phyloP scores from a whole-genome alignment of 2,888 invertebrate genomes.

The Stenoptilia bipunctidactyla region DNA sequence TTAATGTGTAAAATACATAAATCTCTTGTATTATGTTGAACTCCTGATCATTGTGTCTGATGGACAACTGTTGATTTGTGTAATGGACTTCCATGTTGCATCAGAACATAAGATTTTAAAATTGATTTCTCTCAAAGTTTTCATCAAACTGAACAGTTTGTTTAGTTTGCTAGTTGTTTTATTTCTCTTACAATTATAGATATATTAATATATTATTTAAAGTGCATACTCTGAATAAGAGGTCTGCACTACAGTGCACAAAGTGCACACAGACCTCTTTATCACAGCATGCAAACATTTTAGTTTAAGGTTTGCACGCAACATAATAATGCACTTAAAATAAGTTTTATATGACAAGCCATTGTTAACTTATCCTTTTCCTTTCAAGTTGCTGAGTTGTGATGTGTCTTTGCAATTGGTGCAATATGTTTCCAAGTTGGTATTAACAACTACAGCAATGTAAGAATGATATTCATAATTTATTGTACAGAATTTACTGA shows the following conservation, averaged over 20 bases:
- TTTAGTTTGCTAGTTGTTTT: conserved; percentile 25
- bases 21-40: too few species aligned
- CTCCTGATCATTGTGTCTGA: too few species aligned
- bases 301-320: conserved; percentile 38
- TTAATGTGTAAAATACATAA: too few species aligned
- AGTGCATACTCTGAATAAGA: conserved; percentile 20
- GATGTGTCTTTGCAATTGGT: background rate
- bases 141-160: conserved; percentile 7
- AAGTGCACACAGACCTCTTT: conserved; percentile 28
- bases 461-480: too few species aligned
- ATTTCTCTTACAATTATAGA: conserved; percentile 4
- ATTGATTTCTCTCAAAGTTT: too few species aligned
- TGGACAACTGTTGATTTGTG: too few species aligned
- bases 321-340: conserved; percentile 37
- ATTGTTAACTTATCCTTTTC: conserved; percentile 24
- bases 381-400: background rate
- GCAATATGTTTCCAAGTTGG: too few species aligned
- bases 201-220: conserved; percentile 16
- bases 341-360: conserved; percentile 43
- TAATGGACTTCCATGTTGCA: too few species aligned
- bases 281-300: conserved; percentile 25
- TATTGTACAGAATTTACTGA: too few species aligned
- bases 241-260: conserved; percentile 28
- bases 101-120: too few species aligned
- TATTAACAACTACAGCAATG: too few species aligned